Base-by-base conservation (phyloP, 2,797 vertebrate genomes). In the Notolepis coatsorum region DNA sequence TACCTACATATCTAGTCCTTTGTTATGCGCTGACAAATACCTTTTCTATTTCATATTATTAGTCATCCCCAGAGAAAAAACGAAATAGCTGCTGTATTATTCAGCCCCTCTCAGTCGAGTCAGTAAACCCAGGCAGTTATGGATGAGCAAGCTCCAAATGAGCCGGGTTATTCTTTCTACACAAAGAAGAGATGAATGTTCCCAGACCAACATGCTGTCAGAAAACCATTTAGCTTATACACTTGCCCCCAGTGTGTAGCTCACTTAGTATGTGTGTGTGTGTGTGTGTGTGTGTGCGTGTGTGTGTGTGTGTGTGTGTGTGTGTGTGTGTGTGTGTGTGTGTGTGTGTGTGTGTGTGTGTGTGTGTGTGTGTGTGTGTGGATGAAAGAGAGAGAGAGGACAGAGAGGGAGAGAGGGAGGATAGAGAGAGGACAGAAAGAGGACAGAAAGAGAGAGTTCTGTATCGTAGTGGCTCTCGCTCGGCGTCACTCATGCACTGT, bases 211-310 rank as follows among this genome's bases (percentile, higher is more conserved):
- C 47, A 31, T 7, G 58, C 59, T 55, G 71, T 67, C 7, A n/a
- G 31, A 52, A 82, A 80, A 66, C 64, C 71, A 72, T 70, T 79
- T 72, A 70, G 28, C 30, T 68, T 57, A 62, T 65, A 46, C 46
- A 55, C 17, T 27, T 46, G 42, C 12, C 41, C 42, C 33, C 7
- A 24, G 61, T 52, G 60, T 61, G 68, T 49, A 46, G 51, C 47
- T 60, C 60, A 65, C 39, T 13, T 20, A 45, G 56, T 55, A 24
- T 49, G 18, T 9, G 23, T 25, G 15, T 48, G 2, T 37, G 24
- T 21, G 10, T 46, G 20, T 12, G 5, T 46, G 20, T 46, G 35
- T 37, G 35, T 3, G 23, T 49, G 27, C 2, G 23, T 57, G 60
- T 63, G 45, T 66, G 39, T 69, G 7, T 61, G 18, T 54, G 60